Conservation (phyloP, 2,113 vertebrate genomes). For the Boleophthalmus pectinirostris region DNA sequence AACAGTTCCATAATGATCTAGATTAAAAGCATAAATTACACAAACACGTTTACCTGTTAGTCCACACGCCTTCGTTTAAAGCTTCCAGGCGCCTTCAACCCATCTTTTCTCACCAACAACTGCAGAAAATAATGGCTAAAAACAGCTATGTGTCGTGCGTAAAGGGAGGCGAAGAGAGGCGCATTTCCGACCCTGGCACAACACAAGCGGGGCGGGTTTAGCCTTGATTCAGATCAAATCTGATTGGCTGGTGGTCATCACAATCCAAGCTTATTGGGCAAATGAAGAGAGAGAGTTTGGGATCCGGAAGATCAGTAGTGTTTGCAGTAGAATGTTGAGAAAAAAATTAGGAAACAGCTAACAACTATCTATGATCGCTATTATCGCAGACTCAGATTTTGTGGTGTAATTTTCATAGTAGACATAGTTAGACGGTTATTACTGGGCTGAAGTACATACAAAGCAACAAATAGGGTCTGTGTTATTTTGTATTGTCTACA, state of each 20-base stretch:
- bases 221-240: not conserved
- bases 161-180: slow-evolving; percentile 1
- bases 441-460: no score
- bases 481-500: no score
- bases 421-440: no score
- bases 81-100: slow-evolving; percentile 7
- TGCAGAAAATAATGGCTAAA: not conserved
- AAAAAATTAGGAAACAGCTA: not conserved
- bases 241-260: not conserved
- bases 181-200: slow-evolving; percentile 7
- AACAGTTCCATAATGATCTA: not conserved
- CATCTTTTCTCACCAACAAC: not conserved
- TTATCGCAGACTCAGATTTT: not conserved
- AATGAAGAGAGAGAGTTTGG: not conserved
- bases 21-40: not conserved
- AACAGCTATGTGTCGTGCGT: not conserved
- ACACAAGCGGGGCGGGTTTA: slow-evolving; percentile 40
- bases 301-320: not conserved
- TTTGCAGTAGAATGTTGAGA: not conserved
- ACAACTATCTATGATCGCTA: not conserved
- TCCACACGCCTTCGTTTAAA: not conserved
- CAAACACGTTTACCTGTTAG: not conserved
- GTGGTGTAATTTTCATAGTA: not conserved
- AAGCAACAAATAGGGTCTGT: no score
- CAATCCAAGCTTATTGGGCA: not conserved